Evolutionary conservation across 2,888 invertebrate species (phyloP).

Genomic region (Dolichopus griseipennis): DNA sequence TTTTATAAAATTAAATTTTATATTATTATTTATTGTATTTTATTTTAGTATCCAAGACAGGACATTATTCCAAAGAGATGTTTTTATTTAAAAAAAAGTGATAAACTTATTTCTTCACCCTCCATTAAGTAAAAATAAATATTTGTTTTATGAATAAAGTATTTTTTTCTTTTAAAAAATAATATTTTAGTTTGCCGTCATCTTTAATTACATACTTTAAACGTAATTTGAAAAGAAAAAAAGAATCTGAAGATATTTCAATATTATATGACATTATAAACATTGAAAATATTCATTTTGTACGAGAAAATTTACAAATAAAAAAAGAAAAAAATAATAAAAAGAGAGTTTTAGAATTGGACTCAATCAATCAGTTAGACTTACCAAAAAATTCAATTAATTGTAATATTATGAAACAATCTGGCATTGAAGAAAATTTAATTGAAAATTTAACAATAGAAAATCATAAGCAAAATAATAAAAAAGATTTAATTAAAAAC

Average conservation of each 20-base stretch:
- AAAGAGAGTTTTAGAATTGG: too few species aligned
- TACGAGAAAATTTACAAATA: too few species aligned
- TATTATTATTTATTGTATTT: neutral
- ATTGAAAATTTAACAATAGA: too few species aligned
- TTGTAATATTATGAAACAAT: too few species aligned
- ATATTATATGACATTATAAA: neutral
- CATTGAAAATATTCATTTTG: neutral
- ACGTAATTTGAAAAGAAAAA: neutral
- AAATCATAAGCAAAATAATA: too few species aligned
- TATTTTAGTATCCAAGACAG: neutral
- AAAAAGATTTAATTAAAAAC: too few species aligned
- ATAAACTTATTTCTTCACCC: neutral
- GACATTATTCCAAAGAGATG: neutral
- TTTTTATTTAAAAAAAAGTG: neutral
- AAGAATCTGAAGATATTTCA: neutral
- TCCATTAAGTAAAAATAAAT: neutral
- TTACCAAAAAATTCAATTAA: too few species aligned
- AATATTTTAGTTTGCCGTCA: neutral
- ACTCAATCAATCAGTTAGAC: too few species aligned
- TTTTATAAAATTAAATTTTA: too few species aligned
- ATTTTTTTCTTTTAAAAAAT: neutral
- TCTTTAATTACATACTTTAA: neutral
- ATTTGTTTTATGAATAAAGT: neutral
- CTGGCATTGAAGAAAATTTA: too few species aligned
- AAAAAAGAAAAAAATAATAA: too few species aligned